phyloP scores from a whole-genome alignment of 2,113 vertebrate genomes.

The Vireo altiloquus region DNA sequence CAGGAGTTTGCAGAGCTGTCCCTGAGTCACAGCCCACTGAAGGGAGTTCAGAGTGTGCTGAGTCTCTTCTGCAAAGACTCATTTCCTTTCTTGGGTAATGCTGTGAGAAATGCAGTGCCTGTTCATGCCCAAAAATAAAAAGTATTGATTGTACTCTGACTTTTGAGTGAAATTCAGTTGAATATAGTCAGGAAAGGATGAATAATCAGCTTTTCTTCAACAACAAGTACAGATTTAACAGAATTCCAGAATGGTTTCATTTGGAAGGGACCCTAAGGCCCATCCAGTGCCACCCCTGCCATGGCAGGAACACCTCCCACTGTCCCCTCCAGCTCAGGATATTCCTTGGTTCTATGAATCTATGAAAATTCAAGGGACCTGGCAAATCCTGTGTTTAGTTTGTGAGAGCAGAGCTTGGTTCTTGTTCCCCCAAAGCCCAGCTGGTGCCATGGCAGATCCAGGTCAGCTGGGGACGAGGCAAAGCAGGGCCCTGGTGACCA shows the following conservation, averaged over 20 bases:
- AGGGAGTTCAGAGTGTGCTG: background rate
- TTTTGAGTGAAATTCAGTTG: background rate
- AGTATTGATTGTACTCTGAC: background rate
- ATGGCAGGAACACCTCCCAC: background rate
- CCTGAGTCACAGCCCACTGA: background rate
- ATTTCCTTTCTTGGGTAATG: background rate
- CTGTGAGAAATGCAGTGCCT: background rate
- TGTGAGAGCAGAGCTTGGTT: background rate
- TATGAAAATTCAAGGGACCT: background rate
- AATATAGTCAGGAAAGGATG: background rate
- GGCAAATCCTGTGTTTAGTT: background rate
- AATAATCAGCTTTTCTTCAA: background rate
- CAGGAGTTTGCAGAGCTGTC: background rate
- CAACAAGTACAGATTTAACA: background rate
- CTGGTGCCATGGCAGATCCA: background rate
- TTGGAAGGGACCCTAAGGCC: rapidly evolving
- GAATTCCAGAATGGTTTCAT: background rate
- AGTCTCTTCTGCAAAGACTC: background rate
- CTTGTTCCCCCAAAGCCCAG: background rate
- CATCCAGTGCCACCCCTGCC: background rate
- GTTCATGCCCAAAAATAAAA: background rate
- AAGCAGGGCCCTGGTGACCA: rapidly evolving
- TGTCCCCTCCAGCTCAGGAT: background rate
- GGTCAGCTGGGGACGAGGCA: background rate
- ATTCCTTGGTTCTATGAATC: background rate